These are phyloP conservation scores for Microdon myrmicae DNA, from an alignment of 2,888 invertebrate genomes.

Conservation along the genomic window DNA sequence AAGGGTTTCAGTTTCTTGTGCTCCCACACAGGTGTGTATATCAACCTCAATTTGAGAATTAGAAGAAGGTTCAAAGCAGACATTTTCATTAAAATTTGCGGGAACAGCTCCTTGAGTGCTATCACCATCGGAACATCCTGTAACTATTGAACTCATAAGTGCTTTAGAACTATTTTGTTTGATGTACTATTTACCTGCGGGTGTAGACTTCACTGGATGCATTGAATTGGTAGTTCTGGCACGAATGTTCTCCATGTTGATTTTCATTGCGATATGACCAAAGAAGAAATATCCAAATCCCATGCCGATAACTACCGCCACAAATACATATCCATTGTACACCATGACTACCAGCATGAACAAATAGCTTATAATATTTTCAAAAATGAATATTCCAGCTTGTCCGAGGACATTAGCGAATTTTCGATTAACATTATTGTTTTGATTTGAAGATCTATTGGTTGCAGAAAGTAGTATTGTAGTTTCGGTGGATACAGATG, in stretches of 20 bases:
- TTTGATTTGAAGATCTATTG: constrained; percentile 4
- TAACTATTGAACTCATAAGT: no score
- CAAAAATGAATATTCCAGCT: constrained; percentile 54
- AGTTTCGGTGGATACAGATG: constrained; percentile 54
- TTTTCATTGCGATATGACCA: constrained; percentile 69
- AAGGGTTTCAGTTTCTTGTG: constrained; percentile 21
- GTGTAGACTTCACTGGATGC: constrained; percentile 65
- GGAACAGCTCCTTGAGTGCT: no score
- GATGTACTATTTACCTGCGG: constrained; percentile 56
- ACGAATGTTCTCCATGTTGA: constrained; percentile 69
- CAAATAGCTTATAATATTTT: constrained; percentile 74
- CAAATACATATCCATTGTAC: constrained; percentile 75
- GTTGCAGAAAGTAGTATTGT: constrained; percentile 50
- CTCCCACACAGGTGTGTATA: constrained; percentile 21
- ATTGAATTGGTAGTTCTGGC: constrained; percentile 65
- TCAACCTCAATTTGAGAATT: constrained; percentile 19
- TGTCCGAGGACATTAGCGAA: constrained; percentile 38
- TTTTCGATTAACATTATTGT: constrained; percentile 24
- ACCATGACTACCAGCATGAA: constrained; percentile 81
- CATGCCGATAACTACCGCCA: constrained; percentile 75
- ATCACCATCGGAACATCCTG: no score
- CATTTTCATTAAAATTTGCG: constrained; percentile 8
- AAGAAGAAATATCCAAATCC: constrained; percentile 71
- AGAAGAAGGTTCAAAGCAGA: constrained; percentile 7
- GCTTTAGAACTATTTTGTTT: no score